Percentiles rank a stretch among this genome's conserved stretches.
Evolutionary conservation across 1,140 invertebrate species (phyloP).

Genomic region (Tetranychus urticae): DNA sequence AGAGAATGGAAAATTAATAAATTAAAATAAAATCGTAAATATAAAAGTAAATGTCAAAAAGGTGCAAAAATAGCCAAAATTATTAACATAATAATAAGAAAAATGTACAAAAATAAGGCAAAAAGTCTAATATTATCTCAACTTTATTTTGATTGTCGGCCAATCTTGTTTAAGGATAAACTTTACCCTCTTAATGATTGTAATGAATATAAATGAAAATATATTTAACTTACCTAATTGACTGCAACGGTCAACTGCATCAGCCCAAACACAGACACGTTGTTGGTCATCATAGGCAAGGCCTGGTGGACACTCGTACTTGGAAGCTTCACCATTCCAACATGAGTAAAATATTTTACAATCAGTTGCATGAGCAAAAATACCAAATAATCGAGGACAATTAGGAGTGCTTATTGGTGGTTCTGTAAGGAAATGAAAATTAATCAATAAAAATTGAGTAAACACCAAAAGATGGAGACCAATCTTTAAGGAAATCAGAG

Average conservation of each 20-base stretch:
- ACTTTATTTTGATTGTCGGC: too few species aligned
- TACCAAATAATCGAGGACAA: conserved; percentile 65
- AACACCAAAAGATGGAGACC: too few species aligned
- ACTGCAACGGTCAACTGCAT: conserved; percentile 34
- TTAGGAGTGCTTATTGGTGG: conserved; percentile 59
- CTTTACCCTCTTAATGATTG: not conserved
- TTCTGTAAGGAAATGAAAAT: conserved; percentile 28
- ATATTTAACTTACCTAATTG: conserved; percentile 13
- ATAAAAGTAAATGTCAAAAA: too few species aligned
- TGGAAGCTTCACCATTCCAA: conserved; percentile 76
- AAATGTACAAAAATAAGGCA: too few species aligned
- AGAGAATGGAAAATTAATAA: too few species aligned
- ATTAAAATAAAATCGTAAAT: too few species aligned
- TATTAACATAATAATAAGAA: too few species aligned
- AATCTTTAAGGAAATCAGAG: too few species aligned
- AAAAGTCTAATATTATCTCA: too few species aligned
- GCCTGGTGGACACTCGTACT: conserved; percentile 78
- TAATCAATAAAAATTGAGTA: too few species aligned
- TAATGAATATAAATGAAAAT: not conserved
- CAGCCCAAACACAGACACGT: conserved; percentile 32
- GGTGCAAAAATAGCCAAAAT: too few species aligned
- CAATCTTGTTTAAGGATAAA: too few species aligned
- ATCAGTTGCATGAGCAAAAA: conserved; percentile 64
- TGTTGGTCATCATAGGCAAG: conserved; percentile 49
- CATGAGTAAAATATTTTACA: conserved; percentile 89